Evolutionary conservation across 2,113 vertebrate species (phyloP).

Genomic region (Montifringilla adamsi): DNA sequence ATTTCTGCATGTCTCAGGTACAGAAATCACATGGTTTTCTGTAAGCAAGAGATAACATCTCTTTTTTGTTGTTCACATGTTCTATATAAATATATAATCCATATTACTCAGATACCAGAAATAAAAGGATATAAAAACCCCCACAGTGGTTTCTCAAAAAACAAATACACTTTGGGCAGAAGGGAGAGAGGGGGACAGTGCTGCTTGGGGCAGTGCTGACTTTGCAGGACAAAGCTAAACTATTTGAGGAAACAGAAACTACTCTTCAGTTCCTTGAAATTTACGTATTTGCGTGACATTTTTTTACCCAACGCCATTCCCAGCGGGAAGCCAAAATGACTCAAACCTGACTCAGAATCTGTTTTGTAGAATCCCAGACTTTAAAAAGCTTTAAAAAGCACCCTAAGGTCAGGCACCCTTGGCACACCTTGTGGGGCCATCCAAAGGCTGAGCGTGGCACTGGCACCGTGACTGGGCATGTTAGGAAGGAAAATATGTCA

Average conservation of each 20-base stretch:
- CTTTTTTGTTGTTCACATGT: neutral
- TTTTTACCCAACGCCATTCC: neutral
- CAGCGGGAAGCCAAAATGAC: rapidly evolving
- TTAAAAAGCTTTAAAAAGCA: neutral
- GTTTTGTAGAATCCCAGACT: rapidly evolving
- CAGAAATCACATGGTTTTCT: neutral
- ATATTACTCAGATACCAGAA: neutral
- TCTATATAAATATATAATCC: neutral
- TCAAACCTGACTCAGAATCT: neutral
- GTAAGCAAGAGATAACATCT: neutral
- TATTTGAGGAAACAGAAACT: neutral
- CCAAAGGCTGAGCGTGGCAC: neutral
- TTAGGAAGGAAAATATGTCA: neutral
- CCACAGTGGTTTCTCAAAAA: neutral
- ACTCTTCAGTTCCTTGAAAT: neutral
- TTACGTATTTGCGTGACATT: rapidly evolving
- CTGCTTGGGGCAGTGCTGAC: neutral
- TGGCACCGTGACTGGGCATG: rapidly evolving
- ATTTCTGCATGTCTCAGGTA: neutral
- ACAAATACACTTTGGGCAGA: neutral
- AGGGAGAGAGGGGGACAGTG: neutral
- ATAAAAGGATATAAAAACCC: rapidly evolving
- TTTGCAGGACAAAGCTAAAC: neutral
- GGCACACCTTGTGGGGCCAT: rapidly evolving
- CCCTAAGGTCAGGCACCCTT: rapidly evolving